Evolutionary conservation across 2,888 invertebrate species (phyloP).

Genomic region (Macrosoma leucophasiata): DNA sequence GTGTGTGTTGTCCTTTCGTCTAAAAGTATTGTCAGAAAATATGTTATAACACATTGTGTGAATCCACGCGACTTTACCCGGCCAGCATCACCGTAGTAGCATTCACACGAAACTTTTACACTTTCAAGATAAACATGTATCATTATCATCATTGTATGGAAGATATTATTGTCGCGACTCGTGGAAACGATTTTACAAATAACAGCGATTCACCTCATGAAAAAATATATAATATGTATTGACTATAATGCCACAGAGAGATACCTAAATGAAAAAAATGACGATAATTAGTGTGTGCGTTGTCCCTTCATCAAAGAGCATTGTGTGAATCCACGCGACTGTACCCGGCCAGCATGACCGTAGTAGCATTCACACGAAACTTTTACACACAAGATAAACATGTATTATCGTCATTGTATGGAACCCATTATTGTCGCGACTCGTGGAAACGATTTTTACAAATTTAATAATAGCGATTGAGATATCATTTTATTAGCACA

Average conservation of each 20-base stretch:
- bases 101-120: constrained; percentile 16
- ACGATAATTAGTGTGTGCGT: too few relatives aligned
- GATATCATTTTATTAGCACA: too few relatives aligned
- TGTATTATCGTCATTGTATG: constrained; percentile 12
- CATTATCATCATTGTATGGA: constrained; percentile 10
- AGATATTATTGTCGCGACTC: constrained; percentile 7
- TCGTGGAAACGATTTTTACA: constrained; percentile 1
- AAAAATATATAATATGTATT: too few relatives aligned
- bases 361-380: constrained; percentile 16
- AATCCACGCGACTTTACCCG: not conserved
- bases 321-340: not conserved
- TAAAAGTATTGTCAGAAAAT: too few relatives aligned
- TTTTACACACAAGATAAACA: constrained; percentile 14
- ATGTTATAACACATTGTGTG: too few relatives aligned
- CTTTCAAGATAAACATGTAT: constrained; percentile 15
- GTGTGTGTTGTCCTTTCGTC: too few relatives aligned
- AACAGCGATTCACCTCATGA: too few relatives aligned
- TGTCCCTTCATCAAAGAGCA: too few relatives aligned
- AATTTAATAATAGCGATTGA: too few relatives aligned
- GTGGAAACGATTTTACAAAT: too few relatives aligned
- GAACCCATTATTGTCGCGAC: constrained; percentile 6
- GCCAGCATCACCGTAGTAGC: constrained; percentile 12
- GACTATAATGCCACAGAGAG: too few relatives aligned
- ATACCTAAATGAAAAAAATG: too few relatives aligned
- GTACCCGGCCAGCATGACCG: constrained; percentile 9